These are phyloP conservation scores for Ectemnius cavifrons DNA, from an alignment of 2,888 invertebrate genomes.

Conservation along the genomic window DNA sequence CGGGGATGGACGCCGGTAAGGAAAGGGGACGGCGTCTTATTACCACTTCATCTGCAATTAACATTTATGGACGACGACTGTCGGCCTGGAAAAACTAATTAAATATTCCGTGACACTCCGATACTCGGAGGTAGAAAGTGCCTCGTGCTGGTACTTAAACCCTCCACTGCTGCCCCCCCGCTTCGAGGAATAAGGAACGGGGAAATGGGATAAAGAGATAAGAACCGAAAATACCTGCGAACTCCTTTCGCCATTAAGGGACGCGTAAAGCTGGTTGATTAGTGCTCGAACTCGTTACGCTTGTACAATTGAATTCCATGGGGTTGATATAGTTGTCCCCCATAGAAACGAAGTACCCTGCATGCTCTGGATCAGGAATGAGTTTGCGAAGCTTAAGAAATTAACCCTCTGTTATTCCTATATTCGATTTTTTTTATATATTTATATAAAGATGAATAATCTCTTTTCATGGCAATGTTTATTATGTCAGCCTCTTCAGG, in stretches of 20 bases:
- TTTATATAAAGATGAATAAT: too few relatives aligned
- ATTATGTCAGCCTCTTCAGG: too few relatives aligned
- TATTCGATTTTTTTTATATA: too few relatives aligned
- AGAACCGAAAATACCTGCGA: constrained; percentile 34
- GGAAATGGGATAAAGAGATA: constrained; percentile 45
- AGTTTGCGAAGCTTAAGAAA: too few relatives aligned
- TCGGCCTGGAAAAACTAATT: constrained; percentile 76
- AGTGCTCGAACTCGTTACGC: too few relatives aligned
- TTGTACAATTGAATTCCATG: too few relatives aligned
- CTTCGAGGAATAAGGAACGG: constrained; percentile 37
- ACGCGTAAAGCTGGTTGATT: constrained; percentile 9
- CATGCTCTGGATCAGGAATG: too few relatives aligned
- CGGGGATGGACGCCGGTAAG: constrained; percentile 53
- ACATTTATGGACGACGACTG: constrained; percentile 75
- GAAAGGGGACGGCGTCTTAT: constrained; percentile 71
- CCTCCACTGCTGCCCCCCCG: constrained; percentile 35
- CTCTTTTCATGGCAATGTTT: too few relatives aligned
- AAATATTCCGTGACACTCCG: constrained; percentile 72
- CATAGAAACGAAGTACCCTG: too few relatives aligned
- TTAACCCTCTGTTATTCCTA: too few relatives aligned
- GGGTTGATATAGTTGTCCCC: too few relatives aligned
- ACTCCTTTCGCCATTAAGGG: constrained; percentile 16
- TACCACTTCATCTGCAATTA: constrained; percentile 79
- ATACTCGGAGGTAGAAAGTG: too few relatives aligned
- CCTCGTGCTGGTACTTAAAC: constrained; percentile 34